A percentile compares a stretch with the other conserved stretches of the same genome.
Evolutionary conservation across 2,888 invertebrate species (phyloP).

Genomic region (Tetragnatha montana): DNA sequence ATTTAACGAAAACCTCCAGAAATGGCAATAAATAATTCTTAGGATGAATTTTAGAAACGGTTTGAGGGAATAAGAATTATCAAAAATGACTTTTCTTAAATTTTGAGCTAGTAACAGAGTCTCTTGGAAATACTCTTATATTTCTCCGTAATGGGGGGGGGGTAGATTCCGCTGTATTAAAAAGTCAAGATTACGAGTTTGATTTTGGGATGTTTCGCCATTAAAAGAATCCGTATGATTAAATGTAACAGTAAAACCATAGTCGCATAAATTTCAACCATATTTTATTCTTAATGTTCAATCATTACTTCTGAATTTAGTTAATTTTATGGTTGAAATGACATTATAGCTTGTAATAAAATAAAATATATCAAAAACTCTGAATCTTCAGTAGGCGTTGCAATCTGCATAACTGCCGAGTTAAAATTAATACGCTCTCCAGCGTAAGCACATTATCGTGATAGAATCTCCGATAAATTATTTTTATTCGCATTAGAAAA

Average conservation of each 20-base stretch:
- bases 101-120: not conserved
- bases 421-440: too few relatives aligned
- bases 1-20: not conserved
- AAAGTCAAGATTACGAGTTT: not conserved
- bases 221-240: not conserved
- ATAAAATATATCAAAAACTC: too few relatives aligned
- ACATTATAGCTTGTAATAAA: too few relatives aligned
- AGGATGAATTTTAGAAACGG: not conserved
- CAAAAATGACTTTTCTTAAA: not conserved
- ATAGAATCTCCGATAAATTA: too few relatives aligned
- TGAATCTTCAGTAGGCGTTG: too few relatives aligned
- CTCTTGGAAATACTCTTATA: not conserved
- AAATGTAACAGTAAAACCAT: not conserved
- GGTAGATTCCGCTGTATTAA: not conserved
- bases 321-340: too few relatives aligned
- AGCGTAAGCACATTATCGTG: too few relatives aligned
- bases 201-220: not conserved
- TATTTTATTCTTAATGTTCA: too few relatives aligned
- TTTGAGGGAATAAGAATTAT: not conserved
- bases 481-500: too few relatives aligned
- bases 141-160: not conserved
- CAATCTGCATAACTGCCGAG: too few relatives aligned
- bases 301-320: too few relatives aligned
- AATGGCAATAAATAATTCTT: not conserved
- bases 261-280: not conserved